Percentiles rank a stretch among this genome's conserved stretches.
Evolutionary conservation across 2,113 vertebrate genomes (phyloP).

Genomic region (Marmota monax): DNA sequence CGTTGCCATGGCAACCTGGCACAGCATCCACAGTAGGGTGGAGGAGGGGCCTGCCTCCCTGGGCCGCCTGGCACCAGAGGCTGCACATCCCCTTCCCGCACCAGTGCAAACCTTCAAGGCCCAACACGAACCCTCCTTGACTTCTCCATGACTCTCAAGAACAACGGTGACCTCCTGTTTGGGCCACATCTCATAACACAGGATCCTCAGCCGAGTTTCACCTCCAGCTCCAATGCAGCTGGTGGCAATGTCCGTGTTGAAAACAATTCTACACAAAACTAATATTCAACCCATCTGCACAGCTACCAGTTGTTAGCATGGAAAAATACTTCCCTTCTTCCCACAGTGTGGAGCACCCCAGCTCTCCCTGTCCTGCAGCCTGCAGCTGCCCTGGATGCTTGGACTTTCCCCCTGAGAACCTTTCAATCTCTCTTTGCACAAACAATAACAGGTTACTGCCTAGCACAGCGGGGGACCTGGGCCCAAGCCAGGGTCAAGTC

Average conservation of each 20-base stretch:
- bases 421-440: neutral
- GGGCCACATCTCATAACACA: neutral
- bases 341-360: neutral
- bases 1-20: slow-evolving; percentile 67
- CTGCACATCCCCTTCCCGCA: neutral
- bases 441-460: neutral
- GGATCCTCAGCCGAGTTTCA: neutral
- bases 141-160: neutral
- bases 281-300: neutral
- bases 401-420: neutral
- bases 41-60: slow-evolving; percentile 38
- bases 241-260: neutral
- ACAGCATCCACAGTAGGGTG: neutral
- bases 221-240: neutral
- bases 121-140: neutral
- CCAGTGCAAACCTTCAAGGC: neutral
- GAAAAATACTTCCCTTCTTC: neutral
- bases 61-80: neutral
- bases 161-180: neutral
- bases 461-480: neutral
- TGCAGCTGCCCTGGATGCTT: neutral
- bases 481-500: neutral
- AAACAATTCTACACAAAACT: neutral
- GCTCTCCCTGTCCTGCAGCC: no score
- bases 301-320: neutral